Percentiles rank a stretch among this genome's conserved stretches.
Evolutionary conservation across 1,140 invertebrate genomes (phyloP).

Genomic region (Eupristina koningsbergeri): DNA sequence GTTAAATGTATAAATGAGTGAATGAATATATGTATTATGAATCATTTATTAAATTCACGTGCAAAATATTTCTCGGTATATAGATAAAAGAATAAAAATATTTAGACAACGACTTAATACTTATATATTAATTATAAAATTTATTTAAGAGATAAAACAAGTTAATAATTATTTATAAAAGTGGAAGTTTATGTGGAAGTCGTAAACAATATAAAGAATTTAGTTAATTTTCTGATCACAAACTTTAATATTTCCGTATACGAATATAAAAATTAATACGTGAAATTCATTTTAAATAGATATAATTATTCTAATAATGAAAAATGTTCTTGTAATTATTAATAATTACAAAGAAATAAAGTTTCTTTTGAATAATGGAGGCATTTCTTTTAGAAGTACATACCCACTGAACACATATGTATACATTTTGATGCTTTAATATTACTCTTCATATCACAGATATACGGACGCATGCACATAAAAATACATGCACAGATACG

Average conservation of each 20-base stretch:
- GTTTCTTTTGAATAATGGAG: no score
- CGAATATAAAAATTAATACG: slow-evolving; percentile 5
- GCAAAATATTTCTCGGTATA: background rate
- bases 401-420: background rate
- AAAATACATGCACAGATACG: background rate
- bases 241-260: slow-evolving; percentile 6
- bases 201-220: background rate
- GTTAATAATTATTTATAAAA: background rate
- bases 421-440: slow-evolving; percentile 2
- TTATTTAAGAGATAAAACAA: background rate
- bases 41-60: background rate
- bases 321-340: background rate
- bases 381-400: background rate
- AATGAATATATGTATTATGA: background rate
- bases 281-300: slow-evolving; percentile 13
- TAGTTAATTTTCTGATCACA: background rate
- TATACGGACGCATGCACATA: no score
- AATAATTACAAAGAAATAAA: background rate
- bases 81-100: background rate
- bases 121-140: slow-evolving; percentile 1
- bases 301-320: slow-evolving; percentile 23
- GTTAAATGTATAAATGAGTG: background rate
- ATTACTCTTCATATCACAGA: background rate
- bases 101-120: slow-evolving; percentile 38
- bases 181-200: background rate